phyloP scores from a whole-genome alignment of 2,113 vertebrate genomes.

The Leuciscus idus region DNA sequence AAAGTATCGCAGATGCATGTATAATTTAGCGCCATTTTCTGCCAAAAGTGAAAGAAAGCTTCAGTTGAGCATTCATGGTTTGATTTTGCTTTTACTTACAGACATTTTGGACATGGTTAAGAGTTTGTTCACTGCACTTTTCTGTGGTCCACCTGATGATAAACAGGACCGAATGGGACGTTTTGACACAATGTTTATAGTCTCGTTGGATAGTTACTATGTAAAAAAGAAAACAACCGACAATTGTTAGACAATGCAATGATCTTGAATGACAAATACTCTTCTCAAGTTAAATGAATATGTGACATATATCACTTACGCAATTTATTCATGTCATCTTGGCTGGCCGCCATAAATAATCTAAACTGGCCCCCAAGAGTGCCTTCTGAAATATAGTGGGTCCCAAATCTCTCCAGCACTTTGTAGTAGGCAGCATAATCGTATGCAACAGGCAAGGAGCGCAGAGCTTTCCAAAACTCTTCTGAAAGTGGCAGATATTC shows the following conservation, averaged over 20 bases:
- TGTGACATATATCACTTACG: slow-evolving; percentile 68
- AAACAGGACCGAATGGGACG: slow-evolving; percentile 35
- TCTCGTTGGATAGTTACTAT: not conserved
- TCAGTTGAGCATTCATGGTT: not conserved
- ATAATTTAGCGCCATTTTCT: not conserved
- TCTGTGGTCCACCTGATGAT: slow-evolving; percentile 17
- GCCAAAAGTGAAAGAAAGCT: not conserved
- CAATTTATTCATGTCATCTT: slow-evolving; percentile 63
- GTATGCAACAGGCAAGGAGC: slow-evolving; percentile 81
- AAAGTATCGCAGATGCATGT: not conserved
- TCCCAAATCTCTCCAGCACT: slow-evolving; percentile 85
- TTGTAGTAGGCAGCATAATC: slow-evolving; percentile 80
- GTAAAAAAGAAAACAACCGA: not conserved
- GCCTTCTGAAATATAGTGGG: slow-evolving; percentile 90
- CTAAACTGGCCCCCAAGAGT: slow-evolving; percentile 89
- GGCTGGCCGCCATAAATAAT: slow-evolving; percentile 79
- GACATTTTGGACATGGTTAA: rapidly evolving
- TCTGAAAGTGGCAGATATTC: slow-evolving; percentile 84
- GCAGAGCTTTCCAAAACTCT: slow-evolving; percentile 87
- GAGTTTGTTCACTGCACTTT: not conserved
- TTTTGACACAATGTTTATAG: slow-evolving; percentile 32
- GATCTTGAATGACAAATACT: not conserved
- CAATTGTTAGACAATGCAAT: not conserved
- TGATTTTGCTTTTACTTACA: slow-evolving; percentile 4
- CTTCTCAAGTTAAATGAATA: not conserved